Conservation (phyloP, 2,888 invertebrate species). For the Chrysopilus asiliformis region DNA sequence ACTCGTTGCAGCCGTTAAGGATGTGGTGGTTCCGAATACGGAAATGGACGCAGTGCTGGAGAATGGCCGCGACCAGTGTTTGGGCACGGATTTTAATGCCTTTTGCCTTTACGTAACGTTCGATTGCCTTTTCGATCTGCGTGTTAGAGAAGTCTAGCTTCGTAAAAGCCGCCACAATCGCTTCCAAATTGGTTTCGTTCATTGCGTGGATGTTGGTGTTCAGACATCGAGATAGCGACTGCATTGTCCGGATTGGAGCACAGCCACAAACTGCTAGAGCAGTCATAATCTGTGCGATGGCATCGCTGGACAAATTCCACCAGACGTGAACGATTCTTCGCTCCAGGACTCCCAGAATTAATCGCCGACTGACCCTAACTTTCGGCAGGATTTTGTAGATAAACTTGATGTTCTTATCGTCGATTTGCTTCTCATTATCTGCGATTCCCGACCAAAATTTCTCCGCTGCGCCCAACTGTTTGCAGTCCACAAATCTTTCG, state of each 20-base stretch:
- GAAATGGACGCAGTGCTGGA: conserved; percentile 48
- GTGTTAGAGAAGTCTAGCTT: conserved; percentile 42
- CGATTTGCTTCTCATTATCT: conserved; percentile 43
- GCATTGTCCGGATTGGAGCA: conserved; percentile 34
- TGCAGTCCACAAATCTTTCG: conserved; percentile 28
- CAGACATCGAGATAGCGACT: conserved; percentile 42
- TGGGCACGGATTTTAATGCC: conserved; percentile 37
- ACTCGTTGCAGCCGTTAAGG: conserved; percentile 44
- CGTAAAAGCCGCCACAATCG: conserved; percentile 42
- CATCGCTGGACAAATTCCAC: conserved; percentile 39
- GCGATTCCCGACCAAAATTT: conserved; percentile 53
- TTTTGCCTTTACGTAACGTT: conserved; percentile 46
- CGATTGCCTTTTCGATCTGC: conserved; percentile 44
- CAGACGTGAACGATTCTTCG: conserved; percentile 43
- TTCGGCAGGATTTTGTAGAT: conserved; percentile 44
- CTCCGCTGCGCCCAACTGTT: conserved; percentile 43
- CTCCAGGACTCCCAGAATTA: conserved; percentile 44
- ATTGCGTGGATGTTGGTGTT: conserved; percentile 46
- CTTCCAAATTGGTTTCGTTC: conserved; percentile 42
- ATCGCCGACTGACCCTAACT: conserved; percentile 44
- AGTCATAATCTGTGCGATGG: conserved; percentile 39
- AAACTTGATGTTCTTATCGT: conserved; percentile 42
- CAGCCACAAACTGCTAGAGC: conserved; percentile 34
- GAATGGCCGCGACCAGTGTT: conserved; percentile 44
- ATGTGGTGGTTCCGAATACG: conserved; percentile 43